Evolutionary conservation across 2,113 vertebrate genomes (phyloP).

Genomic region (Lampris incognitus): DNA sequence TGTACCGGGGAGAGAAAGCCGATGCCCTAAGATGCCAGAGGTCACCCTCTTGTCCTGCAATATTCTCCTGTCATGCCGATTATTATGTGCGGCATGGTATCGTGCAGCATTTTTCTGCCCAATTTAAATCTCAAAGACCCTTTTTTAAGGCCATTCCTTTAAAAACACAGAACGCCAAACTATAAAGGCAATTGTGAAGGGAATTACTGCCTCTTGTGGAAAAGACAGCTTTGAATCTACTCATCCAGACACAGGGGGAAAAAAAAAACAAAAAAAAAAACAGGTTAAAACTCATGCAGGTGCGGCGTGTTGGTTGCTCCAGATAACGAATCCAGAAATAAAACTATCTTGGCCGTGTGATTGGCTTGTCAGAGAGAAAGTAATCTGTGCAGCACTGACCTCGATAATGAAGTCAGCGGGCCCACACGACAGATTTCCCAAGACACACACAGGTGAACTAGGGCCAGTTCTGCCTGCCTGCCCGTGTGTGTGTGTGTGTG

Average conservation of each 20-base stretch:
- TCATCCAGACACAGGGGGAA: no score
- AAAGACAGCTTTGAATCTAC: no score
- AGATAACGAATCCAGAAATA: conserved; percentile 25
- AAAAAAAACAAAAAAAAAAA: neutral
- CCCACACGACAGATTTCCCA: conserved; percentile 35
- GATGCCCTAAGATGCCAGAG: conserved; percentile 25
- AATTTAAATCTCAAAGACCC: neutral
- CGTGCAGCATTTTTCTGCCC: neutral
- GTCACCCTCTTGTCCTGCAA: conserved; percentile 19
- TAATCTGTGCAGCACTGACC: conserved; percentile 54
- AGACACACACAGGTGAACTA: conserved; percentile 25
- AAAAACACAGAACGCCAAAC: conserved; percentile 1
- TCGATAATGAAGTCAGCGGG: conserved; percentile 26
- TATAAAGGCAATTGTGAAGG: neutral
- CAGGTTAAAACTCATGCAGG: neutral
- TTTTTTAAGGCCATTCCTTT: conserved; percentile 14
- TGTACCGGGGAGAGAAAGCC: conserved; percentile 17
- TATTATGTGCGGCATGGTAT: conserved; percentile 11
- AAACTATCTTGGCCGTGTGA: conserved; percentile 37
- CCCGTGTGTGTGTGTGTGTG: neutral
- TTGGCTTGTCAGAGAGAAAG: conserved; percentile 39
- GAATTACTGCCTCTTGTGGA: neutral
- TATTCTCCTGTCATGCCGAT: conserved; percentile 3
- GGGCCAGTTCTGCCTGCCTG: conserved; percentile 19
- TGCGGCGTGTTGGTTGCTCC: conserved; percentile 6